Percentiles rank a stretch among this genome's conserved stretches.
Conservation (phyloP, 2,113 vertebrate species). For the Chaenocephalus aceratus region DNA sequence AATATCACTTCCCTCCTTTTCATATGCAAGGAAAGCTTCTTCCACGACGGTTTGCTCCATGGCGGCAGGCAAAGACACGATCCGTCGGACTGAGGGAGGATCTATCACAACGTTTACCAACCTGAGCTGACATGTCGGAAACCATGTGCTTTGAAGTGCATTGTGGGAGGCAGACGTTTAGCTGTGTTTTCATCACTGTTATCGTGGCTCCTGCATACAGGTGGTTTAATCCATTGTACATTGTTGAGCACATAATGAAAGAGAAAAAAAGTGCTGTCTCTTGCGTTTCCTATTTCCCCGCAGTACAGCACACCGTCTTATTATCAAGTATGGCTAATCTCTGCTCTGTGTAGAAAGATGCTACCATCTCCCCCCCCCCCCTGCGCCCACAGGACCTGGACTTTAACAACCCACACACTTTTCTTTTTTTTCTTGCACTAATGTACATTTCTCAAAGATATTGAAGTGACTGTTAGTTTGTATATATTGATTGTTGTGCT, state of each 20-base stretch:
- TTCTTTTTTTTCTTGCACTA: no score
- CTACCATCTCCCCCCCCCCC: neutral
- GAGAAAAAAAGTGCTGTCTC: constrained; percentile 47
- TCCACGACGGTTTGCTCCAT: constrained; percentile 18
- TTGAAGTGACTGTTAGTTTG: no score
- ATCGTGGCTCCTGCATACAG: constrained; percentile 49
- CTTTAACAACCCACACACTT: no score
- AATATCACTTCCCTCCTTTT: constrained; percentile 1
- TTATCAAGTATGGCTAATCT: constrained; percentile 46
- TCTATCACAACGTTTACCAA: constrained; percentile 57
- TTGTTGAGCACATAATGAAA: constrained; percentile 62
- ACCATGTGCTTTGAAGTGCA: constrained; percentile 62
- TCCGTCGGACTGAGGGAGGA: constrained; percentile 56
- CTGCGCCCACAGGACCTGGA: no score
- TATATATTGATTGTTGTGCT: no score
- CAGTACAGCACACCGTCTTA: constrained; percentile 11
- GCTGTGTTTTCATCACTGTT: constrained; percentile 40
- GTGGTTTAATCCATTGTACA: constrained; percentile 63
- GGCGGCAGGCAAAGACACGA: constrained; percentile 67
- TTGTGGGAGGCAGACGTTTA: constrained; percentile 67
- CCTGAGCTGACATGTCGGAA: constrained; percentile 67
- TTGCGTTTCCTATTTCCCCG: constrained; percentile 29
- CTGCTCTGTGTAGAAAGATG: constrained; percentile 13
- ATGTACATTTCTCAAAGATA: no score
- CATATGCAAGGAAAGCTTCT: neutral